Evolutionary conservation across 1,140 invertebrate species (phyloP).

Genomic region (Sinonovacula constricta): DNA sequence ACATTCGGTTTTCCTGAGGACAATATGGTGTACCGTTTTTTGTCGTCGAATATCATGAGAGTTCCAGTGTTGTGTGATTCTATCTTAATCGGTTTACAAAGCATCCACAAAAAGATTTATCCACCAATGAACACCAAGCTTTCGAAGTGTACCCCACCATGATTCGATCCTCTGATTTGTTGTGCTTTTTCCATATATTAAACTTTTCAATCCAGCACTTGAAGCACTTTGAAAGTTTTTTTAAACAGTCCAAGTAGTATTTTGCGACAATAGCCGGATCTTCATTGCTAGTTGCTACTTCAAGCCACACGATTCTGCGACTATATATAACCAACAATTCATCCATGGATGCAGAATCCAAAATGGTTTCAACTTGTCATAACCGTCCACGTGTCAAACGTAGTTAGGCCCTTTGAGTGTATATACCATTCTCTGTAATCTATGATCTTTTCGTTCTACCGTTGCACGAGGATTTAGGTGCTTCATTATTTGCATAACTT

Average conservation of each 20-base stretch:
- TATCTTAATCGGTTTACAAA: constrained; percentile 19
- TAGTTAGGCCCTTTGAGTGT: constrained; percentile 60
- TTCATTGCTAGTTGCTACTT: constrained; percentile 67
- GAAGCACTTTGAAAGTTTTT: constrained; percentile 4
- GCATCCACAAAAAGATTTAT: constrained; percentile 34
- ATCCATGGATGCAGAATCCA: constrained; percentile 69
- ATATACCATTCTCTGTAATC: constrained; percentile 53
- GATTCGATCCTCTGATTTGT: constrained; percentile 51
- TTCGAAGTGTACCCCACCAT: constrained; percentile 43
- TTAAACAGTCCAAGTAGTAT: constrained; percentile 60
- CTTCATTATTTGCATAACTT: constrained; percentile 24
- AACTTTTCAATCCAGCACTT: constrained; percentile 30
- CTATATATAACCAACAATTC: constrained; percentile 73
- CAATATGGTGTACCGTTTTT: constrained; percentile 19
- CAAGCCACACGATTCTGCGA: constrained; percentile 68
- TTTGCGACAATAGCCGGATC: constrained; percentile 57
- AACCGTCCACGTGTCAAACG: constrained; percentile 71
- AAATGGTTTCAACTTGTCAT: constrained; percentile 73
- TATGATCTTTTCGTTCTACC: constrained; percentile 23
- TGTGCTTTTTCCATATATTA: constrained; percentile 49
- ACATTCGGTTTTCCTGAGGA: constrained; percentile 32
- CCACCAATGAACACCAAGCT: constrained; percentile 41
- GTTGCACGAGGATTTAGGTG: constrained; percentile 11
- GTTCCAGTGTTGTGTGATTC: constrained; percentile 29
- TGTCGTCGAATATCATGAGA: constrained; percentile 8